Evolutionary conservation across 2,113 vertebrate species (phyloP).

Genomic region (Xenotilapia leptura): DNA sequence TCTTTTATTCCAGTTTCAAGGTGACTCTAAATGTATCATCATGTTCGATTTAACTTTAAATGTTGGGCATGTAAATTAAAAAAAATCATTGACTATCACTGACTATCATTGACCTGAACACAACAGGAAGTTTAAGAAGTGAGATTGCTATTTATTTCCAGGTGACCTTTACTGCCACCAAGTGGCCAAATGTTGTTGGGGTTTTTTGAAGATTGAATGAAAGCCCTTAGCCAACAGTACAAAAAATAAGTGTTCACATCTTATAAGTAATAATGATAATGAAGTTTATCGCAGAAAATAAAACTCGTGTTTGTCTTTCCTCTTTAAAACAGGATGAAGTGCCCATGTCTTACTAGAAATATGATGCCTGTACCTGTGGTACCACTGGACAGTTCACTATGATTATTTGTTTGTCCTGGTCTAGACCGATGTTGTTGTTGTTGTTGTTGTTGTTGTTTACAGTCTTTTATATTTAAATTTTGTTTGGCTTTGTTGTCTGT

Average conservation of each 20-base stretch:
- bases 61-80: neutral
- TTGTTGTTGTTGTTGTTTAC: neutral
- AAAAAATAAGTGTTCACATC: neutral
- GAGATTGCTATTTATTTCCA: neutral
- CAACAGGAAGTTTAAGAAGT: neutral
- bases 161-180: neutral
- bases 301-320: neutral
- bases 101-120: neutral
- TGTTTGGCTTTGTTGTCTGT: slow-evolving; percentile 21
- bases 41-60: neutral
- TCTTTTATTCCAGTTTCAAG: neutral
- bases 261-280: neutral
- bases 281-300: neutral
- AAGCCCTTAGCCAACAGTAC: neutral
- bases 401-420: neutral
- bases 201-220: neutral
- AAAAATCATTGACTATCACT: neutral
- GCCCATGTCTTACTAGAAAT: neutral
- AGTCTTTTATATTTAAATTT: neutral
- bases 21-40: neutral
- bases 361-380: neutral
- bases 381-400: neutral
- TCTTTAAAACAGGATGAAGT: slow-evolving; percentile 4
- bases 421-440: neutral
- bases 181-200: neutral